Evolutionary conservation across 2,113 vertebrate species (phyloP), one percentile per base, ranked within the genome.

Genomic region (Chaetodon trifascialis): DNA sequence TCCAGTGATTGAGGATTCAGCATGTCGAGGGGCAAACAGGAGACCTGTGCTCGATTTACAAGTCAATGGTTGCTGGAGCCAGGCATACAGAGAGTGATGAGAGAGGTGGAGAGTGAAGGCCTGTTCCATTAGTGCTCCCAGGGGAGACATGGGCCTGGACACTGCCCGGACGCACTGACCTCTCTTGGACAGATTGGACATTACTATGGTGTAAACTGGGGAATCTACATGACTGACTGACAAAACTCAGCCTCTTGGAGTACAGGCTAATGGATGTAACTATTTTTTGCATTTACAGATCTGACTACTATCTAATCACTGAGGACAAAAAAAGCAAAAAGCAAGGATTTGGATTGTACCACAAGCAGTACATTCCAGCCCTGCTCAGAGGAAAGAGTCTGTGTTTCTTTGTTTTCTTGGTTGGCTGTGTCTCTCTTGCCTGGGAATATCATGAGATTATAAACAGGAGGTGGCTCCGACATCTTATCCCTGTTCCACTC

Each of bases 401-500:
- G 59, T 46, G 30, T 80, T 91, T 68, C 83, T 80, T 84, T 88
- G 68, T 88, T 74, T 85, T 86, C 49, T 69, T 66, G 76, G 79
- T 86, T 83, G 79, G 79, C 78, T 63, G 63, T 23, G 67, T 84
- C 75, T 71, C 78, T 86, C 68, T 83, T 87, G 86, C 54, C 74
- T 88, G 83, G 91, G 89, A 94, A 93, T 91, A 86, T 81, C 73
- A 73, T 64, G 76, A 83, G 51, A 90, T 87, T 79, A 79, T 90
- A 92, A 93, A 92, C 85, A 92, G 85, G 89, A 85, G 88, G 89
- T 81, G 75, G 68, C 86, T 85, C 84, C 19, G 55, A 89, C 82
- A 88, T 88, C 70, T 78, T 63, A 85, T 88, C 72, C 66, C 66
- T 79, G 58, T 84, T 87, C 66, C 60, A 70, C 73, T 86, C 85